phyloP scores from a whole-genome alignment of 2,888 invertebrate genomes.

The Camponotus fellah region DNA sequence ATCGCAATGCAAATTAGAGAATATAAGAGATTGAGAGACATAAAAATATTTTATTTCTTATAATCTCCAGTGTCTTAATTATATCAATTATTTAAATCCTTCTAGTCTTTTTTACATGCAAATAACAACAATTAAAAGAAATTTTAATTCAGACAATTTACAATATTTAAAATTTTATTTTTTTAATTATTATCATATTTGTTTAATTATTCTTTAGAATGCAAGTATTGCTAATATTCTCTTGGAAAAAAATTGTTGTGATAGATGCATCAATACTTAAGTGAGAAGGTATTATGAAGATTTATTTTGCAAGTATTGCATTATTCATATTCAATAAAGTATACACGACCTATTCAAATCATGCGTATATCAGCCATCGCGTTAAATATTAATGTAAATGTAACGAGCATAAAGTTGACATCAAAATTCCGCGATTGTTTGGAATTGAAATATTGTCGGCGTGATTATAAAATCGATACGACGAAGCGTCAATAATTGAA shows the following conservation, averaged over 20 bases:
- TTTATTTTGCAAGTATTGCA: not conserved
- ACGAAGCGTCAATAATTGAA: slow-evolving; percentile 32
- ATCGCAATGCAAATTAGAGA: not conserved
- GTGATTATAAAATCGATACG: slow-evolving; percentile 16
- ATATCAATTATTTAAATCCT: not conserved
- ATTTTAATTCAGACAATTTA: not conserved
- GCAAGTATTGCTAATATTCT: not conserved
- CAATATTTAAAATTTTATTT: not conserved
- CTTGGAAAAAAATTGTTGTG: not conserved
- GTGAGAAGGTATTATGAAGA: not conserved
- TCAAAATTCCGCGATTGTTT: slow-evolving; percentile 24
- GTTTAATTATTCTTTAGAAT: not conserved
- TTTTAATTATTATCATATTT: not conserved
- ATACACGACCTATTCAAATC: slow-evolving; percentile 21
- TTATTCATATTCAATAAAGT: slow-evolving; percentile 29
- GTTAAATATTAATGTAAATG: slow-evolving; percentile 37
- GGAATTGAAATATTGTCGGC: slow-evolving; percentile 28
- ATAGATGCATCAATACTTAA: not conserved
- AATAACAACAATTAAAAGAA: not conserved
- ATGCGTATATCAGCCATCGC: not conserved
- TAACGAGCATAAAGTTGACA: slow-evolving; percentile 32
- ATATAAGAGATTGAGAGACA: slow-evolving; percentile 4
- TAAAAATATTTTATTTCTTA: not conserved
- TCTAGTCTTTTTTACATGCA: not conserved
- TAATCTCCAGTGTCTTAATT: not conserved